Conservation (phyloP, 2,888 invertebrate genomes). For the Oscheius sp. region DNA sequence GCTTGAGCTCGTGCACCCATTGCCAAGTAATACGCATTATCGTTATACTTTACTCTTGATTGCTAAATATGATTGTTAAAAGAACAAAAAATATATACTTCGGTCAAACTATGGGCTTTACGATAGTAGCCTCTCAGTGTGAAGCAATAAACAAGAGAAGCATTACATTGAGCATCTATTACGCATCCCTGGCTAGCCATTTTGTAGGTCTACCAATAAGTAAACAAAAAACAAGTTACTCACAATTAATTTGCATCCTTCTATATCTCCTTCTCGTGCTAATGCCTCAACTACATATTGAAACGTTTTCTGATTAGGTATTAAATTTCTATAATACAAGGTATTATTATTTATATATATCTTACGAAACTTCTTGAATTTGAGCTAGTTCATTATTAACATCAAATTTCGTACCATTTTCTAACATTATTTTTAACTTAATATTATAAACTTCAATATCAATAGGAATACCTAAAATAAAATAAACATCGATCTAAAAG, state of each 20-base stretch:
- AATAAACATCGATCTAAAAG: background rate
- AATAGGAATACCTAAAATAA: slow-evolving; percentile 37
- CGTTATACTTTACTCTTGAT: slow-evolving; percentile 41
- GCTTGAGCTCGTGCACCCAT: slow-evolving; percentile 49
- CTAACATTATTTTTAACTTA: slow-evolving; percentile 42
- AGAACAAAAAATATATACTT: slow-evolving; percentile 31
- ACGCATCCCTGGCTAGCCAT: slow-evolving; percentile 52
- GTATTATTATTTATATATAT: background rate
- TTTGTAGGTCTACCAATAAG: slow-evolving; percentile 31
- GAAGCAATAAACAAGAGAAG: slow-evolving; percentile 46
- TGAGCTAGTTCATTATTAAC: slow-evolving; percentile 33
- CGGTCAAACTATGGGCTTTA: slow-evolving; percentile 50
- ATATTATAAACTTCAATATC: slow-evolving; percentile 40
- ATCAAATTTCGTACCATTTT: slow-evolving; percentile 47
- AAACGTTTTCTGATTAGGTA: slow-evolving; percentile 43
- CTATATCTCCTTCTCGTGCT: slow-evolving; percentile 37
- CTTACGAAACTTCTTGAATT: slow-evolving; percentile 4
- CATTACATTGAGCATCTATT: slow-evolving; percentile 44
- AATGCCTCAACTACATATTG: slow-evolving; percentile 33
- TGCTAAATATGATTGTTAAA: slow-evolving; percentile 33
- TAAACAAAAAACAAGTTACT: background rate
- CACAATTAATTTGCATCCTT: slow-evolving; percentile 42
- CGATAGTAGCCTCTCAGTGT: slow-evolving; percentile 43
- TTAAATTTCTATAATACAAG: slow-evolving; percentile 31
- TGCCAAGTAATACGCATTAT: slow-evolving; percentile 33